phyloP scores from a whole-genome alignment of 2,797 vertebrate genomes.

The Tangara arthus region DNA sequence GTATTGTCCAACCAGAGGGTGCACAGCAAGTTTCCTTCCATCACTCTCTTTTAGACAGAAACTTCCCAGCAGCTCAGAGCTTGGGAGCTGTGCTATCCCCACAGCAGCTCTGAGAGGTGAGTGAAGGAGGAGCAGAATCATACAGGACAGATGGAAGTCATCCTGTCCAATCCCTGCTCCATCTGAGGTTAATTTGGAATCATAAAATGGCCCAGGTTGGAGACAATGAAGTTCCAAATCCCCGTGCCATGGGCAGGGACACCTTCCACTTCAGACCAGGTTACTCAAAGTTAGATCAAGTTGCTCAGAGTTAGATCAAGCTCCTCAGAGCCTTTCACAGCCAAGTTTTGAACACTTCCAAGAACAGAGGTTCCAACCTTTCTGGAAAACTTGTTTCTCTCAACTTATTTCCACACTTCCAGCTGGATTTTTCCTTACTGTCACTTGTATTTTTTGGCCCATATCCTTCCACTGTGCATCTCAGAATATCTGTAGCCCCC shows the following conservation, averaged over 20 bases:
- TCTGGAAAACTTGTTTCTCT: neutral
- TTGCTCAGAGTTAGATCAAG: neutral
- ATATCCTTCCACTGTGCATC: neutral
- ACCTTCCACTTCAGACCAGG: neutral
- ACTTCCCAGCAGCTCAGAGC: neutral
- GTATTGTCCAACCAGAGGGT: neutral
- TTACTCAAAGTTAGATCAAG: neutral
- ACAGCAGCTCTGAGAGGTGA: neutral
- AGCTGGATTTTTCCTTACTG: neutral
- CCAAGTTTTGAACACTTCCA: neutral
- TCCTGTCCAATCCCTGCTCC: neutral
- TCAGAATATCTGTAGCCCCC: neutral
- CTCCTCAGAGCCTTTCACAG: neutral
- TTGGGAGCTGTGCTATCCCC: neutral
- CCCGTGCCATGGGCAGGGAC: neutral
- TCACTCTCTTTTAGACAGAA: neutral
- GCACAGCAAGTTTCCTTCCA: neutral
- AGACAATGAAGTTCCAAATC: neutral
- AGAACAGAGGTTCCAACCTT: neutral
- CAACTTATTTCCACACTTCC: neutral
- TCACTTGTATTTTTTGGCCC: neutral
- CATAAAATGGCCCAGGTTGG: neutral
- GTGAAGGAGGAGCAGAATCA: neutral
- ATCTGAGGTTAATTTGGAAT: neutral
- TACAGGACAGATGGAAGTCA: neutral